Conservation (phyloP, 2,888 invertebrate genomes). For the Nemoura dubitans region DNA sequence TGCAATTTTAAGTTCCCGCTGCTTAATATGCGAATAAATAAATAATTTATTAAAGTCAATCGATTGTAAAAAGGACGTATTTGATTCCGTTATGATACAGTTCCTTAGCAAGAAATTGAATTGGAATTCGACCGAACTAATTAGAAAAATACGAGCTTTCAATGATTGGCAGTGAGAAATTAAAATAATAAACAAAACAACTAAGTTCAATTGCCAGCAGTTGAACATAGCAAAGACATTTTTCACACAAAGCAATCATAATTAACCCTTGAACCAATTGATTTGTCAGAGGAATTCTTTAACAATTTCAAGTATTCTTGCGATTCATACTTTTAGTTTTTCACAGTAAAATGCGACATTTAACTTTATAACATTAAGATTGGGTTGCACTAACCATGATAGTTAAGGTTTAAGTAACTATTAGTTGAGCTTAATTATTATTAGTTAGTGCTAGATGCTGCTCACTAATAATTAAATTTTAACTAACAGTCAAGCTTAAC, state of each 20-base stretch:
- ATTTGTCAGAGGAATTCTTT: too few species aligned
- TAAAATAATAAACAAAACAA: neutral
- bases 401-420: too few species aligned
- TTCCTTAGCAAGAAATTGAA: neutral
- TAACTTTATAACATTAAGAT: too few species aligned
- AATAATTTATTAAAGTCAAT: neutral
- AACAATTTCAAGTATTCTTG: too few species aligned
- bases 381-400: too few species aligned
- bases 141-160: neutral
- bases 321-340: too few species aligned
- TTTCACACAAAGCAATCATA: neutral
- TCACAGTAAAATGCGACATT: too few species aligned
- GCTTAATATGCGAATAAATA: neutral
- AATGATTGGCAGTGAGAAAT: neutral
- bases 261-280: neutral
- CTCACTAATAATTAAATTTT: too few species aligned
- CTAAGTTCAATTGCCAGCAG: neutral
- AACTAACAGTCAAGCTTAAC: too few species aligned
- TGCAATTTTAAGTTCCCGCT: neutral
- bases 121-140: neutral
- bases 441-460: too few species aligned
- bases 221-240: neutral
- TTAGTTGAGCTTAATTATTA: too few species aligned
- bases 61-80: neutral
- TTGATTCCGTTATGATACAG: neutral